phyloP scores from a whole-genome alignment of 2,888 invertebrate genomes.

The Prionchulus punctatus region DNA sequence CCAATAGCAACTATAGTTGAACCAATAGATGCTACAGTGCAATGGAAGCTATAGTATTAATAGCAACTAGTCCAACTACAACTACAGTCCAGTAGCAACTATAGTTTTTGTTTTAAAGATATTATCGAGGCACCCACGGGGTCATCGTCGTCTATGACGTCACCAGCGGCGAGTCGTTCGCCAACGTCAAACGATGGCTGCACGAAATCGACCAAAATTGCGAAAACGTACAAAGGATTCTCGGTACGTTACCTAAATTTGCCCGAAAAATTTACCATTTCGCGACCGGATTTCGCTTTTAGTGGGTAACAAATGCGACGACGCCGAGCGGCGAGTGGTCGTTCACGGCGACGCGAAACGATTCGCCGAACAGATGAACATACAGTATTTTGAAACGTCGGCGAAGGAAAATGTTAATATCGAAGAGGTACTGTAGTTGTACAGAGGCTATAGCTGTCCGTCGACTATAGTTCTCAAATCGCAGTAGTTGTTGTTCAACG shows the following conservation, averaged over 20 bases:
- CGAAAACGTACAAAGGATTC: constrained; percentile 92
- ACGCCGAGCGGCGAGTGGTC: constrained; percentile 83
- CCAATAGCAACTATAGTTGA: no score
- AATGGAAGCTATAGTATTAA: no score
- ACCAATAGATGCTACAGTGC: no score
- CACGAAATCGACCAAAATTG: constrained; percentile 99
- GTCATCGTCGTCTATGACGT: constrained; percentile 99
- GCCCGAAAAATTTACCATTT: constrained; percentile 1
- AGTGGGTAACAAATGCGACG: constrained; percentile 95
- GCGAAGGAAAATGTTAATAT: constrained; percentile 98
- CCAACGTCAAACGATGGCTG: constrained; percentile 95
- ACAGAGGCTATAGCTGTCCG: not conserved
- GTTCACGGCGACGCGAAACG: constrained; percentile 87
- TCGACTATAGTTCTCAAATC: not conserved
- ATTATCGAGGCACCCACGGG: constrained; percentile 96
- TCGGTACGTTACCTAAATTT: constrained; percentile 54
- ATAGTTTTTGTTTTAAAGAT: constrained; percentile 39
- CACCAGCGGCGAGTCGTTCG: constrained; percentile 93
- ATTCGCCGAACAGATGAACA: constrained; percentile 92
- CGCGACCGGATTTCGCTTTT: no score
- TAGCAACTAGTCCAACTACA: no score
- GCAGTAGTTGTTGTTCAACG: not conserved
- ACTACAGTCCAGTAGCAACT: constrained; percentile 2
- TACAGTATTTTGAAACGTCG: constrained; percentile 90
- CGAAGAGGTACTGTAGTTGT: constrained; percentile 89